phyloP scores from a whole-genome alignment of 2,888 invertebrate genomes.

The Pheosia gnoma region DNA sequence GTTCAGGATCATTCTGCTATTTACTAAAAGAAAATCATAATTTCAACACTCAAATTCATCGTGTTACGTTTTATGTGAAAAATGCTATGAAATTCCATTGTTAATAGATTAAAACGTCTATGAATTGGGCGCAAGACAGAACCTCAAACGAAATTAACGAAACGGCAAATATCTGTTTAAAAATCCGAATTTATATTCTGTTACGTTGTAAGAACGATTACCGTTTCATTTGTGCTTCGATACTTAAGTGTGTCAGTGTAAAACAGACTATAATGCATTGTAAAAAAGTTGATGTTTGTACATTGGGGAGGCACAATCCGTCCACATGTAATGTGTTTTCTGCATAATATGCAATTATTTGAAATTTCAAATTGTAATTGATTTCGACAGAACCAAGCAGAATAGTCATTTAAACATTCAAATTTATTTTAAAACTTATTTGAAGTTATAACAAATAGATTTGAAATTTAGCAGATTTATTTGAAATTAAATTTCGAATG shows the following conservation, averaged over 20 bases:
- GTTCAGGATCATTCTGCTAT: too few relatives aligned
- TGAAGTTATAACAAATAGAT: too few relatives aligned
- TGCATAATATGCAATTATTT: conserved; percentile 24
- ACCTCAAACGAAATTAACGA: conserved; percentile 9
- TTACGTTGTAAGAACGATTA: conserved; percentile 34
- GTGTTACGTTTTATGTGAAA: too few relatives aligned
- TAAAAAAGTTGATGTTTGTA: conserved; percentile 37
- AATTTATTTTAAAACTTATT: too few relatives aligned
- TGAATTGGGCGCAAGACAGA: too few relatives aligned
- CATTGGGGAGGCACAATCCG: conserved; percentile 64
- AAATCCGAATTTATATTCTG: conserved; percentile 43
- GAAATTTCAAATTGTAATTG: conserved; percentile 12
- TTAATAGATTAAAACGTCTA: too few relatives aligned
- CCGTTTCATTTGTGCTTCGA: conserved; percentile 29
- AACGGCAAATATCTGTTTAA: conserved; percentile 34
- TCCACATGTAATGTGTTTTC: conserved; percentile 62
- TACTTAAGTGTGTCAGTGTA: conserved; percentile 26
- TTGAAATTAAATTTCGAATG: background rate
- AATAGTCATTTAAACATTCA: background rate
- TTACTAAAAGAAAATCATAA: too few relatives aligned
- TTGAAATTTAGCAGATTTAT: background rate
- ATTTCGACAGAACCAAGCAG: conserved; percentile 15
- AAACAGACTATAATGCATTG: conserved; percentile 29
- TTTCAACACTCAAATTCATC: too few relatives aligned
- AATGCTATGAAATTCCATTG: too few relatives aligned